A percentile compares a stretch with the other conserved stretches of the same genome.
Evolutionary conservation across 2,113 vertebrate species (phyloP).

Genomic region (Indicator maculatus): DNA sequence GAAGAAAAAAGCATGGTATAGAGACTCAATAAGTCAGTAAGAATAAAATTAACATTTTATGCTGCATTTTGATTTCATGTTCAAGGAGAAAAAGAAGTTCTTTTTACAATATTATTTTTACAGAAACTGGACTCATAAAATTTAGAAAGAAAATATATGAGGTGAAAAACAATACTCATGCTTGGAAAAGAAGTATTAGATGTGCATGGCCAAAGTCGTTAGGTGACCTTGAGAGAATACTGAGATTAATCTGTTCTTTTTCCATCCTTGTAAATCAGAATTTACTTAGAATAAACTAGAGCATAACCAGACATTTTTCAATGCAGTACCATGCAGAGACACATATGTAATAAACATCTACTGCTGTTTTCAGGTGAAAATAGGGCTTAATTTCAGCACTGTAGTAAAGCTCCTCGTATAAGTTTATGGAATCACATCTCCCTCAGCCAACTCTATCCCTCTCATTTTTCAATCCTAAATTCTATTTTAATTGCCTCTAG

Average conservation of each 20-base stretch:
- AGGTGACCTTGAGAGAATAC: neutral
- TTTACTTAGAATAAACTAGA: neutral
- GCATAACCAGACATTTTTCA: conserved; percentile 4
- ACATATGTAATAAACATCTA: neutral
- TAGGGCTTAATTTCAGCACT: neutral
- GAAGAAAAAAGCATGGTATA: neutral
- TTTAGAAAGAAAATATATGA: neutral
- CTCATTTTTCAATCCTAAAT: neutral
- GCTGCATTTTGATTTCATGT: neutral
- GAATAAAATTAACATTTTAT: neutral
- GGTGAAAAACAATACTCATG: neutral
- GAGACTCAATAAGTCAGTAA: neutral
- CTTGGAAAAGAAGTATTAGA: neutral
- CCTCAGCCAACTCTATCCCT: neutral
- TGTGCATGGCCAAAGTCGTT: neutral
- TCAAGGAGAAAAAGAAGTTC: neutral
- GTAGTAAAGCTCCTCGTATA: neutral
- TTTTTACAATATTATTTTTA: neutral
- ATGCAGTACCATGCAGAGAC: neutral
- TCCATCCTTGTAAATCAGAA: neutral
- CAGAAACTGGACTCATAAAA: neutral
- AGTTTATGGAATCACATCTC: neutral
- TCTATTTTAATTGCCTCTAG: neutral
- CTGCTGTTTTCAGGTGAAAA: neutral
- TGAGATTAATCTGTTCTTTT: neutral